Conservation (phyloP, 2,113 vertebrate species). For the Calonectris borealis region DNA sequence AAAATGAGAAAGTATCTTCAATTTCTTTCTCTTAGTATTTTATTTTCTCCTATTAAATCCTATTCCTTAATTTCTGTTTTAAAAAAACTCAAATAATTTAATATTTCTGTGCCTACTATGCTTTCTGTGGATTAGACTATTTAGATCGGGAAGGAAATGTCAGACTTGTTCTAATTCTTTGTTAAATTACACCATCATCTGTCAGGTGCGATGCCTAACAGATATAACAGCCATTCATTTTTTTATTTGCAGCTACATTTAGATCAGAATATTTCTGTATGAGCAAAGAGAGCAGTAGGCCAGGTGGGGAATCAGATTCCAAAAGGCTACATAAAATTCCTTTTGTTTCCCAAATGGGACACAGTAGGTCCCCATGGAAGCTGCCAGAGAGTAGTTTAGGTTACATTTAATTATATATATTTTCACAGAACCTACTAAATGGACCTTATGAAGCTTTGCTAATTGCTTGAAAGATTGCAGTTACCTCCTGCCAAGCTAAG, state of each 20-base stretch:
- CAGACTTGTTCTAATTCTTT: background rate
- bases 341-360: background rate
- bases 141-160: background rate
- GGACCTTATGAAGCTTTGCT: background rate
- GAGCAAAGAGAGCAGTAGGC: background rate
- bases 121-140: background rate
- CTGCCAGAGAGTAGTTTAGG: background rate
- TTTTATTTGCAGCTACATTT: background rate
- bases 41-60: background rate
- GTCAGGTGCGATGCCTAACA: background rate
- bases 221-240: background rate
- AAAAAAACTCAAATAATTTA: background rate
- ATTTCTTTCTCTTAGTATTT: background rate
- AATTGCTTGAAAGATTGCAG: background rate
- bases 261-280: background rate
- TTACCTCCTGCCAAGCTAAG: background rate
- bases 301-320: background rate
- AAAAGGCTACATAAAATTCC: background rate
- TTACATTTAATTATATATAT: background rate
- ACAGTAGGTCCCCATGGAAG: background rate
- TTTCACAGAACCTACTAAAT: background rate
- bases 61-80: background rate
- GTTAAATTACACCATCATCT: background rate
- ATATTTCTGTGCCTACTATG: background rate
- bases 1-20: background rate